Conservation (phyloP, 2,888 invertebrate species). For the Brachyopa scutellaris region DNA sequence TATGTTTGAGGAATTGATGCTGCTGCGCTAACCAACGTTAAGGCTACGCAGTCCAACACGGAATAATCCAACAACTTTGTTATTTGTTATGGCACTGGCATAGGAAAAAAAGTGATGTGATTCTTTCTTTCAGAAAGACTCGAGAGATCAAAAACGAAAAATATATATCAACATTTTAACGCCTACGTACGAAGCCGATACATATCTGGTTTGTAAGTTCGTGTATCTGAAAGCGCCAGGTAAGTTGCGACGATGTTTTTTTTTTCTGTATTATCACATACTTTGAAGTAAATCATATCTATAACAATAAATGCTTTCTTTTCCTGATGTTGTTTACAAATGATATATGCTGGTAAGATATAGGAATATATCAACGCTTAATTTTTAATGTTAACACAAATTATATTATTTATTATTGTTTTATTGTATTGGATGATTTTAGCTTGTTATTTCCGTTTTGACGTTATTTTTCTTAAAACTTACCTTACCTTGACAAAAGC, state of each 20-base stretch:
- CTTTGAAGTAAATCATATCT: constrained; percentile 6
- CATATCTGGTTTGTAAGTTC: constrained; percentile 58
- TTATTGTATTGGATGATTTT: no score
- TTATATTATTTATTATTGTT: no score
- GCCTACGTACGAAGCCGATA: constrained; percentile 67
- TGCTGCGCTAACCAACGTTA: constrained; percentile 55
- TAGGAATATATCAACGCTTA: background rate
- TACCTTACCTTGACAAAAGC: no score
- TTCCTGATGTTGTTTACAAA: constrained; percentile 8
- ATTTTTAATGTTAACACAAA: no score
- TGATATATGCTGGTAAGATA: background rate
- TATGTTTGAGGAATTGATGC: constrained; percentile 61
- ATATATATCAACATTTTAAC: constrained; percentile 70
- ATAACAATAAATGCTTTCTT: constrained; percentile 10
- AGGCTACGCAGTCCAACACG: constrained; percentile 62
- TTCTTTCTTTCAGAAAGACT: constrained; percentile 66
- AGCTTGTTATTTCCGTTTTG: no score
- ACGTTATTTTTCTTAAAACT: no score
- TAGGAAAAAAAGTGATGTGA: constrained; percentile 60
- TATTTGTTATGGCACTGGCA: constrained; percentile 68
- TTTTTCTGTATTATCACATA: constrained; percentile 12
- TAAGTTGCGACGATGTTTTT: constrained; percentile 45
- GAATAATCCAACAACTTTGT: constrained; percentile 65
- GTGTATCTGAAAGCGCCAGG: constrained; percentile 66
- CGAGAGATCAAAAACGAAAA: constrained; percentile 51